These are phyloP conservation scores for Zhuqinia jingwanae DNA, from an alignment of 2,888 invertebrate species.

Conservation along the genomic window DNA sequence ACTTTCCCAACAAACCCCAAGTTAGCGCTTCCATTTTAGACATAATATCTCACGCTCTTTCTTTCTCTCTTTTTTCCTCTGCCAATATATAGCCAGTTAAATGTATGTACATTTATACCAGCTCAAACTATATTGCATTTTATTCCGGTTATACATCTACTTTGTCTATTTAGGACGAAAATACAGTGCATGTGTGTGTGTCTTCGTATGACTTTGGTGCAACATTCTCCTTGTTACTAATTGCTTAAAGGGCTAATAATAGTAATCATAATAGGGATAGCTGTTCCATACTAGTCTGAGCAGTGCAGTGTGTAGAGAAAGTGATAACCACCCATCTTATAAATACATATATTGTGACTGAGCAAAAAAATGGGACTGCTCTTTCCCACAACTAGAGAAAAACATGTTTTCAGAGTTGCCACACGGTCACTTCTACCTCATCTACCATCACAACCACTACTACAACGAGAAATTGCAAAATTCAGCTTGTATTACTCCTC, in stretches of 20 bases:
- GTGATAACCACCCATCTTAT: too few species aligned
- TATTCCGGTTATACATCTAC: too few species aligned
- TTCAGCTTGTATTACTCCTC: neutral
- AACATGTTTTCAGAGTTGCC: constrained; percentile 60
- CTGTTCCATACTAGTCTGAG: too few species aligned
- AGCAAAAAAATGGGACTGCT: constrained; percentile 70
- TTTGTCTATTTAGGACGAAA: too few species aligned
- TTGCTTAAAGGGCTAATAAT: constrained; percentile 19
- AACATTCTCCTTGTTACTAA: constrained; percentile 6
- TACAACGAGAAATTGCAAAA: constrained; percentile 33
- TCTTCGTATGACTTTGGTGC: neutral
- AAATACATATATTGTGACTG: constrained; percentile 51
- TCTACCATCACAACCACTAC: neutral
- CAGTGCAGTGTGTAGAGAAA: too few species aligned
- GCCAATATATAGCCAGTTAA: neutral
- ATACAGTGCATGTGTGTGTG: too few species aligned
- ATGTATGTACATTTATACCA: neutral
- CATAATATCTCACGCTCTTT: too few species aligned
- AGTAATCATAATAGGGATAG: neutral
- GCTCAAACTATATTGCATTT: too few species aligned
- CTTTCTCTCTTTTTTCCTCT: neutral
- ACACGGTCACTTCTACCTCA: constrained; percentile 60
- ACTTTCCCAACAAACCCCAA: too few species aligned
- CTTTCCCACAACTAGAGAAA: constrained; percentile 53
- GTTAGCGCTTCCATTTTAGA: too few species aligned